Conservation (phyloP, 2,113 vertebrate species). For the Brachirus orientalis region DNA sequence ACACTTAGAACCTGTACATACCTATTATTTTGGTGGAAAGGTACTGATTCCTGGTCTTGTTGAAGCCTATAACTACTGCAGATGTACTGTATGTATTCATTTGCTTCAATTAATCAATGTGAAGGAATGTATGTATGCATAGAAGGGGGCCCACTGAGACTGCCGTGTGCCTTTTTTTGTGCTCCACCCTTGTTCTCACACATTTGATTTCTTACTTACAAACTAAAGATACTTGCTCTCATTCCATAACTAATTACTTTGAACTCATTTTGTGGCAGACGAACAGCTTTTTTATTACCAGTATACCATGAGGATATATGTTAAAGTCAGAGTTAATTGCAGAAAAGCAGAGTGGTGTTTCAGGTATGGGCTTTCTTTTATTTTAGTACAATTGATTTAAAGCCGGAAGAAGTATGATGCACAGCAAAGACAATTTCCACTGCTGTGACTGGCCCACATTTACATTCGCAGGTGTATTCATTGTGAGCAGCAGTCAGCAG, state of each 20-base stretch:
- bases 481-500: constrained; percentile 1
- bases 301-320: not conserved
- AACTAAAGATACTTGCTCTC: constrained; percentile 14
- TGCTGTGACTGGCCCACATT: constrained; percentile 28
- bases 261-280: constrained; percentile 16
- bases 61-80: not conserved
- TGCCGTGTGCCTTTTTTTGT: not conserved
- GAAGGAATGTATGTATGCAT: not conserved
- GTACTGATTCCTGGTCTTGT: too few species aligned
- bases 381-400: constrained; percentile 21
- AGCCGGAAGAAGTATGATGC: not conserved
- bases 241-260: constrained; percentile 26
- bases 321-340: constrained; percentile 26
- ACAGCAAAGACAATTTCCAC: constrained; percentile 11
- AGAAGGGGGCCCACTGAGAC: not conserved
- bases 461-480: constrained; percentile 8
- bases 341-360: constrained; percentile 2
- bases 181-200: not conserved
- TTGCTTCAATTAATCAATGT: not conserved
- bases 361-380: not conserved
- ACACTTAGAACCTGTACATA: too few species aligned
- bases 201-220: constrained; percentile 14
- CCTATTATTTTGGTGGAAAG: too few species aligned
- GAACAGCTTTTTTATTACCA: not conserved
- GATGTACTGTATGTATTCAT: not conserved